Evolutionary conservation across 1,140 invertebrate species (phyloP).

Genomic region (Aphidius ervi): DNA sequence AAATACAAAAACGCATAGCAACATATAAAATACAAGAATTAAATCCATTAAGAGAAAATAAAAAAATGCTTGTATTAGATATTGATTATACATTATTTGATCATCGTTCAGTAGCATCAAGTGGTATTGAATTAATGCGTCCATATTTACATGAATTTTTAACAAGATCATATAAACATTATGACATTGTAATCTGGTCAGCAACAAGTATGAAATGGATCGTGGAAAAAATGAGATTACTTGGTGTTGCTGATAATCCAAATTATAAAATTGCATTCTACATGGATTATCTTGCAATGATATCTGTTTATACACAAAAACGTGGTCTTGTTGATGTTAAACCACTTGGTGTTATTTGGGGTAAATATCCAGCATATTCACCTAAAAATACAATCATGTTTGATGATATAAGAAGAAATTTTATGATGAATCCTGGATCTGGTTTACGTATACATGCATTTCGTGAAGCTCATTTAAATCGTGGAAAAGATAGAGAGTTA

Average conservation of each 20-base stretch:
- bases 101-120: conserved; percentile 86
- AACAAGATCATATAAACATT: conserved; percentile 82
- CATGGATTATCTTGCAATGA: conserved; percentile 90
- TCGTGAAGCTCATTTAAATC: conserved; percentile 83
- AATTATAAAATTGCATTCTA: conserved; percentile 93
- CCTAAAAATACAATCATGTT: conserved; percentile 97
- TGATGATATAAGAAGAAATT: conserved; percentile 95
- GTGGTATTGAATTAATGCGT: conserved; percentile 86
- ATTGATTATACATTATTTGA: conserved; percentile 98
- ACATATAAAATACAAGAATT: conserved; percentile 82
- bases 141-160: conserved; percentile 95
- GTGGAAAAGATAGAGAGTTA: conserved; percentile 80
- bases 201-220: conserved; percentile 99
- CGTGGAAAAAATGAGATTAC: conserved; percentile 91
- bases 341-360: conserved; percentile 95
- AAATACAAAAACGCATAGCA: conserved; percentile 79
- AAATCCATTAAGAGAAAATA: conserved; percentile 75
- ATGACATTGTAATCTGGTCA: conserved; percentile 89
- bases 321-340: conserved; percentile 92
- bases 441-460: conserved; percentile 89
- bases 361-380: conserved; percentile 84
- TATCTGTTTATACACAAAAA: conserved; percentile 83
- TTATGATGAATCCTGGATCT: conserved; percentile 95
- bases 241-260: conserved; percentile 78
- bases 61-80: conserved; percentile 90